Percentiles rank a stretch among this genome's conserved stretches.
These are phyloP conservation scores for Triplophysa siluroides DNA, from an alignment of 2,113 vertebrate genomes.

Conservation along the genomic window DNA sequence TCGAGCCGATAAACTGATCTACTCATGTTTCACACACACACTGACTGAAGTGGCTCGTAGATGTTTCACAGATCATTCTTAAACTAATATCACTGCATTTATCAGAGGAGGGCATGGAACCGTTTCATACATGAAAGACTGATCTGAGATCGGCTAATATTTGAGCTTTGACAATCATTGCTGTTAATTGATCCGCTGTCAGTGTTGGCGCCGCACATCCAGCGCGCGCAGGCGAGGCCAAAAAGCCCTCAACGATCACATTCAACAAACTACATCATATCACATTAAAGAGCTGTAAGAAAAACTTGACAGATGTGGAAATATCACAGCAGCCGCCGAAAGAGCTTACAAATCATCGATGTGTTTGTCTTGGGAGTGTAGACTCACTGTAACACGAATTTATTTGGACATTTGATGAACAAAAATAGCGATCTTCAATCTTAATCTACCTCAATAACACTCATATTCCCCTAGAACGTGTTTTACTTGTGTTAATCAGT, in stretches of 20 bases:
- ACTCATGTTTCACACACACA: neutral
- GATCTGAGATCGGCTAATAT: slow-evolving; percentile 70
- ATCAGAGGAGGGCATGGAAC: neutral
- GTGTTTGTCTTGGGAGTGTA: neutral
- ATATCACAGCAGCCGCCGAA: neutral
- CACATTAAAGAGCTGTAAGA: neutral
- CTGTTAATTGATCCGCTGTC: slow-evolving; percentile 76
- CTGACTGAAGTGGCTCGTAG: neutral
- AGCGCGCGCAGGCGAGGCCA: neutral
- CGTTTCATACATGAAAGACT: slow-evolving; percentile 67
- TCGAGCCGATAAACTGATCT: neutral
- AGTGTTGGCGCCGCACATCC: slow-evolving; percentile 64
- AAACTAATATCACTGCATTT: slow-evolving; percentile 26
- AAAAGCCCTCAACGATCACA: neutral
- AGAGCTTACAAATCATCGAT: neutral
- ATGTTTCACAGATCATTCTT: neutral
- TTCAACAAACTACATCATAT: neutral
- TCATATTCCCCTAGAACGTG: no score
- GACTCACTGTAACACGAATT: neutral
- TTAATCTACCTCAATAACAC: neutral
- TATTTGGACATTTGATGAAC: neutral
- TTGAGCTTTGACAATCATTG: slow-evolving; percentile 78
- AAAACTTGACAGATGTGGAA: neutral
- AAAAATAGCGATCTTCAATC: neutral
- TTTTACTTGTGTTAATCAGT: no score